Percentiles rank a stretch among this genome's conserved stretches.
Evolutionary conservation across 2,888 invertebrate genomes (phyloP).

Genomic region (Trilocha varians): DNA sequence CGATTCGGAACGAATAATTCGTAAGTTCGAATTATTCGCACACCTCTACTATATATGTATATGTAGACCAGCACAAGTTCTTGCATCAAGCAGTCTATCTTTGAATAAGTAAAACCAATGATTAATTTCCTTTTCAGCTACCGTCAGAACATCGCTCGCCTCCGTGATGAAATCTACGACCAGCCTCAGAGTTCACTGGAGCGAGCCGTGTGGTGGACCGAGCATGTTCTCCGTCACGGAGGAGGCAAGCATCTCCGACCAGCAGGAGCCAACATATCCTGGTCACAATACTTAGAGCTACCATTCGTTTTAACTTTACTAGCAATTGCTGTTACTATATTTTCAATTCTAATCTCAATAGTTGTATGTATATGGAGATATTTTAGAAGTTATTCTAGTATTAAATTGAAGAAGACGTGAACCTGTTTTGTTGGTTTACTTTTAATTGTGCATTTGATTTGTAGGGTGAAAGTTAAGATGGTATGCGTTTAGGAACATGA

Average conservation of each 20-base stretch:
- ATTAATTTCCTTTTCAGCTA: slow-evolving; percentile 14
- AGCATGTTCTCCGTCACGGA: slow-evolving; percentile 25
- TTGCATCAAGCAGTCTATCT: too few relatives aligned
- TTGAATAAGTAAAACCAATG: too few relatives aligned
- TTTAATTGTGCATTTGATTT: too few relatives aligned
- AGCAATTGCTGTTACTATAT: neutral
- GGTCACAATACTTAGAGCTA: slow-evolving; percentile 10
- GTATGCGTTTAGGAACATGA: too few relatives aligned
- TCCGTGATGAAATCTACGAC: slow-evolving; percentile 13
- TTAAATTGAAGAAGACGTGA: too few relatives aligned
- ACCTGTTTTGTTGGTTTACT: too few relatives aligned
- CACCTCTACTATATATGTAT: too few relatives aligned
- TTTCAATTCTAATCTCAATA: neutral
- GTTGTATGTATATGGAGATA: neutral
- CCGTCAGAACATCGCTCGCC: slow-evolving; percentile 13
- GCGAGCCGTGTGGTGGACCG: slow-evolving; percentile 31
- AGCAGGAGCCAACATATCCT: slow-evolving; percentile 14
- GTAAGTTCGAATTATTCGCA: too few relatives aligned
- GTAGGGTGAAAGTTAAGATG: too few relatives aligned
- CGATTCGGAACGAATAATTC: too few relatives aligned
- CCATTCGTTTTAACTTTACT: slow-evolving; percentile 6
- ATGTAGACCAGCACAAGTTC: too few relatives aligned
- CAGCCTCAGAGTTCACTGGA: slow-evolving; percentile 24
- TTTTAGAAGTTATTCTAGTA: too few relatives aligned
- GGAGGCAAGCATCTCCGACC: slow-evolving; percentile 15